Base-by-base conservation (phyloP, 2,888 invertebrate species). In the Mycalesis mineus region DNA sequence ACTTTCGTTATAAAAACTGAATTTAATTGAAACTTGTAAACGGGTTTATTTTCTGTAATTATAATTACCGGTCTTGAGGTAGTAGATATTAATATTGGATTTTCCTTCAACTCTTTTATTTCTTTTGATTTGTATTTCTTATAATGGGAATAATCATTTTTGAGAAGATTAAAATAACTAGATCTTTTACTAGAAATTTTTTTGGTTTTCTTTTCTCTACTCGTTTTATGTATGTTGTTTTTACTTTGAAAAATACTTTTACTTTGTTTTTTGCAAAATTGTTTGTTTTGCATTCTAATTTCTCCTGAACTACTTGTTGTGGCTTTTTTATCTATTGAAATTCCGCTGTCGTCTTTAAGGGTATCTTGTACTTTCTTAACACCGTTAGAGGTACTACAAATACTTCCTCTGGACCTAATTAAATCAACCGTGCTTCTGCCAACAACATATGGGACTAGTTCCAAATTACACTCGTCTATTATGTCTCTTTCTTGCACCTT, bases 61-160 rank as follows among this genome's bases (percentile, higher is more conserved):
- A 7, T 75, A 75, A 39, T 59, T 65, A 78, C 85, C 49, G 84
- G 84, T 63, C 80, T 80, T 0, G 80, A 66, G 50, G 70, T 59
- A 29, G 61, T 68, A 5, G 69, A 63, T 14, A 69, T 69, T 29
- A 73, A 50, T 39, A 60, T 62, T 29, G 67, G 65, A 49, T 63
- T 63, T 40, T 69, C 58, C 15, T 50, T 61, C 33, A 28, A 64
- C 15, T 67, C 71, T 57, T 53, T 65, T 54, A 64, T 68, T 59
- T 65, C 63, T 55, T 64, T 70, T 8, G 17, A 51, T 45, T 44
- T 54, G 59, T 56, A 42, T 28, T 50, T 41, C 6, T 66, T 65
- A 58, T 62, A 68, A 52, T 71, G 66, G 47, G 64, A 44, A 6
- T 66, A 58, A 13, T 68, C 65, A 60, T 63, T 60, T 66, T 72